Base-by-base conservation (phyloP, 2,797 vertebrate species). In the Gobionotothen gibberifrons region DNA sequence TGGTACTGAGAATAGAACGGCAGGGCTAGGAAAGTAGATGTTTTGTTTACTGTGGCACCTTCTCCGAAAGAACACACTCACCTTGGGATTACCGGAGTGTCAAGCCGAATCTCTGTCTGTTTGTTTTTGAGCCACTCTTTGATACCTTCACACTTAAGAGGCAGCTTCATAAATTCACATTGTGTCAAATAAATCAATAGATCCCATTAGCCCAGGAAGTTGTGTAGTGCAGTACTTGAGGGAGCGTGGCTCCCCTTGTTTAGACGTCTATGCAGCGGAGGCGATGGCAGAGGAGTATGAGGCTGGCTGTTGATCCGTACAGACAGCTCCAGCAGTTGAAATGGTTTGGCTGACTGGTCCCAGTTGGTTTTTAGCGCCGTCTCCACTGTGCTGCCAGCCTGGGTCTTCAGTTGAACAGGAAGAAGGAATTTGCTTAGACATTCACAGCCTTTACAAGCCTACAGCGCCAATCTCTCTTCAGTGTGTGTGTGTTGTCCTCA, bases 111-210 rank as follows among this genome's bases (percentile, higher is more conserved):
- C 88, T 90, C 66, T 53, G 74, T 81, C 81, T 90, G 87, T 92
- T 93, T 94, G 88, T 91, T 91, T 36, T 92, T 87, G 85, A 92
- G 91, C 81, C 78, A 54, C n/a, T 78, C 91, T 93, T 93, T 92
- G 89, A 93, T 91, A 89, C 89, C 72, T 82, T 89, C 76, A 78
- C 87, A 77, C 84, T 88, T 84, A 90, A 90, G 85, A 87, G 81
- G 87, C 84, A 54, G 83, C 93, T 93, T 91, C 89, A 92, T 90
- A 92, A 92, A 93, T 89, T 93, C 90, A 86, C 89, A 89, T 88
- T 89, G 90, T 93, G 90, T 91, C 92, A 91, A 92, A 92, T 90
- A 92, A 93, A 93, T 94, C 91, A 92, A 92, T 93, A 90, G 81
- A 84, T 91, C 83, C 91, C 87, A 93, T 94, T 94, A 94, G 87